These are phyloP conservation scores for Drosophila bocqueti DNA, from an alignment of 1,140 invertebrate genomes.

Conservation along the genomic window DNA sequence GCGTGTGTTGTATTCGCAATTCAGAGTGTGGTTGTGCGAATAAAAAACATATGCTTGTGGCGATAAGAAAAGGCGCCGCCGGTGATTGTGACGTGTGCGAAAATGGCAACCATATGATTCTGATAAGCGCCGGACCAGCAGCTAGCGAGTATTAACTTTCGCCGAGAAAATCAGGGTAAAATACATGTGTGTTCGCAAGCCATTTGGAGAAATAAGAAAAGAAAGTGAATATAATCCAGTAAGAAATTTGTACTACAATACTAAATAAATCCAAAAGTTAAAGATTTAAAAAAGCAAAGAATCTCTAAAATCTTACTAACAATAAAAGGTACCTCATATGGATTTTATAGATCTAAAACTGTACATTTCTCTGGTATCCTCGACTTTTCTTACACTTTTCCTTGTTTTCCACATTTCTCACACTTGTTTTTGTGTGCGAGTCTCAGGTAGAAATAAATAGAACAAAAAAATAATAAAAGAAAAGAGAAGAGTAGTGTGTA, in stretches of 20 bases:
- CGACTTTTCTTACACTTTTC: slow-evolving; percentile 30
- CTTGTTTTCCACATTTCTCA: slow-evolving; percentile 10
- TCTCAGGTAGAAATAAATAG: slow-evolving; percentile 4
- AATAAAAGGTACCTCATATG: too few relatives aligned
- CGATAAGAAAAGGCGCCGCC: slow-evolving; percentile 35
- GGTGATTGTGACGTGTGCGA: slow-evolving; percentile 38
- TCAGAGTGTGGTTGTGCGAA: slow-evolving; percentile 13
- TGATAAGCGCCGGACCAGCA: slow-evolving; percentile 50
- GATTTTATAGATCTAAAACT: slow-evolving; percentile 40
- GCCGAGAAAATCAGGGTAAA: slow-evolving; percentile 12
- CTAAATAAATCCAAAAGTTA: not conserved
- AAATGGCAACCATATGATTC: slow-evolving; percentile 70
- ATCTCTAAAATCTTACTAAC: not conserved
- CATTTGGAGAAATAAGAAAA: not conserved
- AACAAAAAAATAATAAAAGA: not conserved
- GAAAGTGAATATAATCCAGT: not conserved
- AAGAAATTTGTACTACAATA: not conserved
- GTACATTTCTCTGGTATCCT: slow-evolving; percentile 48
- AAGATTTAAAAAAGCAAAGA: not conserved
- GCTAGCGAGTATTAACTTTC: slow-evolving; percentile 30
- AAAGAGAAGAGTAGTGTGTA: slow-evolving; percentile 43
- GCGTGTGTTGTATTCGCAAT: not conserved
- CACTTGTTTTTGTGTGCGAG: slow-evolving; percentile 33
- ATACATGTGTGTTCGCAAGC: not conserved
- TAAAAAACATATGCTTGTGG: slow-evolving; percentile 48